Evolutionary conservation across 2,113 vertebrate species (phyloP).

Genomic region (Engraulis encrasicolus): DNA sequence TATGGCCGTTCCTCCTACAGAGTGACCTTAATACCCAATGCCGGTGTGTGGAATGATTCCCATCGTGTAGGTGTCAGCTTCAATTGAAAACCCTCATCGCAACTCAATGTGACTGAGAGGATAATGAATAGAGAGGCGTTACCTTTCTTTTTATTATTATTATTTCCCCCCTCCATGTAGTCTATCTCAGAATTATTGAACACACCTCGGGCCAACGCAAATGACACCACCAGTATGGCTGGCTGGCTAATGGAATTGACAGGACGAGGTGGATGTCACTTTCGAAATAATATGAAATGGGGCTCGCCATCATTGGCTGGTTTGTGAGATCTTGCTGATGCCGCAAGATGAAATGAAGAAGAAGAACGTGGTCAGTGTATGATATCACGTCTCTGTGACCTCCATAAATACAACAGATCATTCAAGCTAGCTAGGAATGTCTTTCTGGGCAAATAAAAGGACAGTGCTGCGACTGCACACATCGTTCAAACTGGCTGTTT

Average conservation of each 20-base stretch:
- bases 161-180: not conserved
- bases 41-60: constrained; percentile 4
- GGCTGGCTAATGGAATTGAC: not conserved
- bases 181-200: constrained; percentile 5
- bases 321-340: not conserved
- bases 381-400: not conserved
- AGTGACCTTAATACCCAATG: not conserved
- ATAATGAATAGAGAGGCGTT: not conserved
- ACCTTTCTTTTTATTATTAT: not conserved
- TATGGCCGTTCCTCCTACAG: not conserved
- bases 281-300: not conserved
- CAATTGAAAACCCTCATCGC: constrained; percentile 14
- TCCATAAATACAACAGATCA: not conserved
- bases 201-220: not conserved
- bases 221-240: not conserved
- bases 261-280: not conserved
- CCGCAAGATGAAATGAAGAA: no score
- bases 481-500: not conserved
- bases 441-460: not conserved
- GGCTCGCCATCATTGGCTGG: not conserved
- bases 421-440: not conserved
- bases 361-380: not conserved
- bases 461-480: not conserved
- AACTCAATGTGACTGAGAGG: constrained; percentile 14
- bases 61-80: constrained; percentile 15